These are phyloP conservation scores for Centropyge bicolor DNA, from an alignment of 2,797 vertebrate genomes.

Conservation along the genomic window DNA sequence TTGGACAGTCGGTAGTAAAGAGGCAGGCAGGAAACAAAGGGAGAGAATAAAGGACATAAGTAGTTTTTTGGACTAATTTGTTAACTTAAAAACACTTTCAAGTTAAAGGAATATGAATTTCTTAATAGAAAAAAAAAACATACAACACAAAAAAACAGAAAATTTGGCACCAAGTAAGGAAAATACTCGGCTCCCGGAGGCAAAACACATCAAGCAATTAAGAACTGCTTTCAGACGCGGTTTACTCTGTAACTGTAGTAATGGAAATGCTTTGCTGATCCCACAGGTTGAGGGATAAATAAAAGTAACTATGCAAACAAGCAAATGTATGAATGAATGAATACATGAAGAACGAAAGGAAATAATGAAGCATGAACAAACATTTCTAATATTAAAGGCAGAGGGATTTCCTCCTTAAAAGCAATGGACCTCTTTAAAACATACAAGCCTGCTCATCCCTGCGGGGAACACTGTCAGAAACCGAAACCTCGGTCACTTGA, in stretches of 20 bases:
- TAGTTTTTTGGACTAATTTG: too few relatives aligned
- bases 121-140: not conserved
- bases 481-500: constrained; percentile 22
- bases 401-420: not conserved
- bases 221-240: too few relatives aligned
- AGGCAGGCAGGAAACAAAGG: not conserved
- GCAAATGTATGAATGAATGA: not conserved
- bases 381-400: not conserved
- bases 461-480: constrained; percentile 20
- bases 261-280: too few relatives aligned
- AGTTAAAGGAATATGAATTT: not conserved
- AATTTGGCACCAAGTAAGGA: not conserved
- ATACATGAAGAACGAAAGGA: not conserved
- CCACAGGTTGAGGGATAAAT: not conserved
- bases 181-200: not conserved
- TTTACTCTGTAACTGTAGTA: too few relatives aligned
- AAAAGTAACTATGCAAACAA: not conserved
- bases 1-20: not conserved
- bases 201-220: not conserved
- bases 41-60: too few relatives aligned
- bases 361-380: not conserved
- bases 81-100: too few relatives aligned
- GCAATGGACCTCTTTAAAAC: not conserved
- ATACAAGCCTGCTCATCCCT: not conserved
- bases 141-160: not conserved